Percentiles rank a stretch among this genome's conserved stretches.
Conservation (phyloP, 2,797 vertebrate species). For the Naso thynnoides region DNA sequence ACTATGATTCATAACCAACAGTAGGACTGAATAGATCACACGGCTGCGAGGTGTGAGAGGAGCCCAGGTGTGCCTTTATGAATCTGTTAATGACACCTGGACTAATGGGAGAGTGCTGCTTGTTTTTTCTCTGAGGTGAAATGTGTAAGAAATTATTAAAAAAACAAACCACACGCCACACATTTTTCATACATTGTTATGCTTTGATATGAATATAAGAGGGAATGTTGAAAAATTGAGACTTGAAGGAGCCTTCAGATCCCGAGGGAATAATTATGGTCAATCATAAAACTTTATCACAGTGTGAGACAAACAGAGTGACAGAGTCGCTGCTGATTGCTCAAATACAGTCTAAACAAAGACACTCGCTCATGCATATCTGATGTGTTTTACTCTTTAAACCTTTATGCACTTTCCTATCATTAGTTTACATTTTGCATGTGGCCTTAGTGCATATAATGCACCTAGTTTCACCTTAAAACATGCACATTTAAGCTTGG, state of each 20-base stretch:
- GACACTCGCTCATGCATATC: slow-evolving; percentile 58
- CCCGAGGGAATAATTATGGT: slow-evolving; percentile 65
- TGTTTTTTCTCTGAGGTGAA: slow-evolving; percentile 2
- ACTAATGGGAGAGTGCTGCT: slow-evolving; percentile 8
- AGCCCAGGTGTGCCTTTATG: slow-evolving; percentile 44
- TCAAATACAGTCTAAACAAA: slow-evolving; percentile 67
- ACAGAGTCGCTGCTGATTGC: slow-evolving; percentile 63
- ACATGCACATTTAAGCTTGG: slow-evolving; percentile 6
- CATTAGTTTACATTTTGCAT: slow-evolving; percentile 32
- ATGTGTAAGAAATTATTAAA: background rate
- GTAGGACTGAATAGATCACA: background rate
- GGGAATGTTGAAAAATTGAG: slow-evolving; percentile 39
- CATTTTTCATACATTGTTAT: slow-evolving; percentile 1
- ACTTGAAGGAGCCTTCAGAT: slow-evolving; percentile 35
- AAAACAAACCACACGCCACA: background rate
- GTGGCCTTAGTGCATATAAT: background rate
- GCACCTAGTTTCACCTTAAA: background rate
- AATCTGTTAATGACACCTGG: slow-evolving; percentile 48
- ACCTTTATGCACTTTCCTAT: slow-evolving; percentile 37
- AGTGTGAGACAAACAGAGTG: slow-evolving; percentile 60
- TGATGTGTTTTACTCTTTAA: slow-evolving; percentile 59
- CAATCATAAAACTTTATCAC: slow-evolving; percentile 66
- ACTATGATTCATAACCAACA: slow-evolving; percentile 20
- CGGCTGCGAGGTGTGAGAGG: slow-evolving; percentile 15
- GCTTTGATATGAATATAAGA: slow-evolving; percentile 16